Evolutionary conservation across 2,888 invertebrate species (phyloP).

Genomic region (Drosophila neonasuta): DNA sequence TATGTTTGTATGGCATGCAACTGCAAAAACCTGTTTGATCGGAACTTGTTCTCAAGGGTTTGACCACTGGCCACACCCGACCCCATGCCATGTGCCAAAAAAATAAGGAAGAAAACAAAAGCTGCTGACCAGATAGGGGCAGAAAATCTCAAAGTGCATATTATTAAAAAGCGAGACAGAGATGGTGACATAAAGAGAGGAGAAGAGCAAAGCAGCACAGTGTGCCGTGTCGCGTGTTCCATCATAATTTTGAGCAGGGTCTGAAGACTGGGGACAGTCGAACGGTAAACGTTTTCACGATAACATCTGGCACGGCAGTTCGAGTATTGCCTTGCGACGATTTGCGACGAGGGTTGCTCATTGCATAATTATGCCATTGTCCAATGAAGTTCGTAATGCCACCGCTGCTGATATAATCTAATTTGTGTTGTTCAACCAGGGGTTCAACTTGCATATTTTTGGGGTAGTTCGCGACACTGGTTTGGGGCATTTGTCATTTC

Average conservation of each 20-base stretch:
- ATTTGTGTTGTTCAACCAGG: constrained; percentile 45
- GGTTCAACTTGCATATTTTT: constrained; percentile 17
- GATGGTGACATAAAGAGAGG: not conserved
- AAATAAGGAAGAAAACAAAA: constrained; percentile 1
- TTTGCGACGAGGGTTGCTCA: constrained; percentile 58
- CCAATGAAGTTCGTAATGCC: constrained; percentile 66
- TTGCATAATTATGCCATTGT: constrained; percentile 77
- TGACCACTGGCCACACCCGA: constrained; percentile 54
- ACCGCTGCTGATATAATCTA: constrained; percentile 69
- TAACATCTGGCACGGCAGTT: constrained; percentile 69
- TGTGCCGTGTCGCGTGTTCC: constrained; percentile 69
- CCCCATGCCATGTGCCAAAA: constrained; percentile 52
- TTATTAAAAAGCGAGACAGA: constrained; percentile 3
- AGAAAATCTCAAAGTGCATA: constrained; percentile 58
- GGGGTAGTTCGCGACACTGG: constrained; percentile 41
- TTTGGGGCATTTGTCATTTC: constrained; percentile 11
- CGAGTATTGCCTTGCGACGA: constrained; percentile 50
- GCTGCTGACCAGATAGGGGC: constrained; percentile 44
- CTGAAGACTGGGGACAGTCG: constrained; percentile 31
- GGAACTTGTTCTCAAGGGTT: constrained; percentile 68
- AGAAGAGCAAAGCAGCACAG: not conserved
- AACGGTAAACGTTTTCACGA: constrained; percentile 74
- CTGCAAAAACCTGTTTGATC: constrained; percentile 67
- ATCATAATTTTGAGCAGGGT: constrained; percentile 45
- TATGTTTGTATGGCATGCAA: constrained; percentile 39